These are phyloP conservation scores for Bettongia penicillata DNA, from an alignment of 2,113 vertebrate genomes.

Conservation along the genomic window DNA sequence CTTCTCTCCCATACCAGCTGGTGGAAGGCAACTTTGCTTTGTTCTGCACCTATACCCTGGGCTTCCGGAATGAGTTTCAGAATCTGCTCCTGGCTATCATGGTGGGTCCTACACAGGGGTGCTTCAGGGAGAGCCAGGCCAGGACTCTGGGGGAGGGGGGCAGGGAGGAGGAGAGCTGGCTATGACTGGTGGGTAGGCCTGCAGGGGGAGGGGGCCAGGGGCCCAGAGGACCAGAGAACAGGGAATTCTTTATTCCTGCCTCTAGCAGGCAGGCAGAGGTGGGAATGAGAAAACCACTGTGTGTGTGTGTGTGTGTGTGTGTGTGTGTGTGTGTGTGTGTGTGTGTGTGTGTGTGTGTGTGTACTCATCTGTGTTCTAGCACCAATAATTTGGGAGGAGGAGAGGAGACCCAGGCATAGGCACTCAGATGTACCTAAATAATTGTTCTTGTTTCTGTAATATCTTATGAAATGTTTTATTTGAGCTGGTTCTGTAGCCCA, in stretches of 20 bases:
- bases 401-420: neutral
- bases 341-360: neutral
- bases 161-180: neutral
- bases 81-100: constrained; percentile 97
- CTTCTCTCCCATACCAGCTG: constrained; percentile 83
- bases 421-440: neutral
- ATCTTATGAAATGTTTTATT: neutral
- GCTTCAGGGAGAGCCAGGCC: neutral
- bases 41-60: constrained; percentile 94
- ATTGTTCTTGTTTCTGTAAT: neutral
- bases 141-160: neutral
- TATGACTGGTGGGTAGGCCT: neutral
- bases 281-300: neutral
- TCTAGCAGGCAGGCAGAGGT: neutral
- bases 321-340: neutral
- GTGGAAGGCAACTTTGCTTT: constrained; percentile 98
- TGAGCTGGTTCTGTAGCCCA: neutral
- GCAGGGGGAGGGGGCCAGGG: neutral
- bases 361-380: neutral
- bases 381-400: neutral
- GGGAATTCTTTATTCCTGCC: neutral
- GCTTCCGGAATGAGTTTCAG: constrained; percentile 93
- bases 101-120: constrained; percentile 82
- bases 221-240: neutral
- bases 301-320: neutral